A percentile compares a stretch with the other conserved stretches of the same genome.
Conservation (phyloP, 2,888 invertebrate species). For the Cyclophora punctaria region DNA sequence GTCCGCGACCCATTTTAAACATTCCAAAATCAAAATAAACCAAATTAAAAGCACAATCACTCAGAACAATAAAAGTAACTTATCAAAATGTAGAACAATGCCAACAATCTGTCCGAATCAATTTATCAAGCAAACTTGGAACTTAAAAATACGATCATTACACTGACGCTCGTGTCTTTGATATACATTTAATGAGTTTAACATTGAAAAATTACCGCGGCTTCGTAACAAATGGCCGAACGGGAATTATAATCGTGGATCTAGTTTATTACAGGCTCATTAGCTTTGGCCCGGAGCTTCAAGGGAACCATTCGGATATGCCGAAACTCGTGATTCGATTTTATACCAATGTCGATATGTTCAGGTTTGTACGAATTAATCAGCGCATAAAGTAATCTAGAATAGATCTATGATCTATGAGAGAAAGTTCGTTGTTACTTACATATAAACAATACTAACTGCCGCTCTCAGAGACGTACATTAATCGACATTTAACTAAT, state of each 20-base stretch:
- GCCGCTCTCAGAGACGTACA: no score
- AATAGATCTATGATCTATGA: no score
- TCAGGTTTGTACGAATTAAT: no score
- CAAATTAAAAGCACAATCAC: background rate
- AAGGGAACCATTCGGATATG: constrained; percentile 13
- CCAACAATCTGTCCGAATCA: constrained; percentile 15
- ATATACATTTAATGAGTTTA: constrained; percentile 44
- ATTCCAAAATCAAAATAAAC: background rate
- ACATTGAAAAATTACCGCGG: constrained; percentile 26
- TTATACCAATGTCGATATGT: no score
- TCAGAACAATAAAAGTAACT: background rate
- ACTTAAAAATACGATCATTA: constrained; percentile 25
- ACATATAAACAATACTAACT: no score
- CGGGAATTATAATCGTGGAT: constrained; percentile 45
- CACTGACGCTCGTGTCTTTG: constrained; percentile 31
- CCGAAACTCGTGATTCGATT: no score
- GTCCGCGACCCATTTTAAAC: no score
- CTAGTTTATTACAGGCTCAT: constrained; percentile 52
- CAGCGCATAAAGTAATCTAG: no score
- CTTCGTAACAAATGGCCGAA: constrained; percentile 37
- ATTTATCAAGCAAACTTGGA: constrained; percentile 17
- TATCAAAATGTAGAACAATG: background rate
- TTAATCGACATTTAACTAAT: no score
- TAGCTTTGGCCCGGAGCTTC: constrained; percentile 41
- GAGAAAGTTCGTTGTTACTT: no score